A percentile compares a stretch with the other conserved stretches of the same genome.
Evolutionary conservation across 2,797 vertebrate species (phyloP).

Genomic region (Alosa sapidissima): DNA sequence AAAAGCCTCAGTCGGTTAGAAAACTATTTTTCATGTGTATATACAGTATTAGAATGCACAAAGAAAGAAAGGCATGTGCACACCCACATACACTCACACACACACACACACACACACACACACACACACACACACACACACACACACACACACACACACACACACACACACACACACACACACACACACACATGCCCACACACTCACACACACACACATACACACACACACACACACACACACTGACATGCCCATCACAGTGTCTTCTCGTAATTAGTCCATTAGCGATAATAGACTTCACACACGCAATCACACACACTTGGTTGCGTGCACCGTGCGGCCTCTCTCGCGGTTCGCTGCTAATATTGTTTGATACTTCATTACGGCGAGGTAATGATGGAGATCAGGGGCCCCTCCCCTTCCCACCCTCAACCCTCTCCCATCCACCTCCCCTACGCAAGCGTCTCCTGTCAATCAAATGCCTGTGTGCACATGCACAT

Average conservation of each 20-base stretch:
- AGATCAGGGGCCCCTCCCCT: not conserved
- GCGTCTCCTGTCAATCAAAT: not conserved
- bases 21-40: too few species aligned
- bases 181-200: too few species aligned
- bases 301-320: constrained; percentile 62
- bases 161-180: too few species aligned
- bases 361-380: constrained; percentile 67
- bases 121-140: too few species aligned
- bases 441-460: not conserved
- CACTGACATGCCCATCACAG: not conserved
- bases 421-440: not conserved
- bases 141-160: too few species aligned
- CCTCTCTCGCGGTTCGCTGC: constrained; percentile 52
- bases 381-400: constrained; percentile 52
- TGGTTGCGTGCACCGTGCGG: constrained; percentile 47
- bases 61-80: too few species aligned
- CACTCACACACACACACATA: too few species aligned
- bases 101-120: too few species aligned
- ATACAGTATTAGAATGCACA: too few species aligned
- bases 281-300: not conserved
- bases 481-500: too few species aligned
- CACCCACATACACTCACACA: too few species aligned
- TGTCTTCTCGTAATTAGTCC: not conserved
- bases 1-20: too few species aligned
- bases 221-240: not conserved